Evolutionary conservation across 2,888 invertebrate genomes (phyloP).

Genomic region (Brachynemurus nebulosus): DNA sequence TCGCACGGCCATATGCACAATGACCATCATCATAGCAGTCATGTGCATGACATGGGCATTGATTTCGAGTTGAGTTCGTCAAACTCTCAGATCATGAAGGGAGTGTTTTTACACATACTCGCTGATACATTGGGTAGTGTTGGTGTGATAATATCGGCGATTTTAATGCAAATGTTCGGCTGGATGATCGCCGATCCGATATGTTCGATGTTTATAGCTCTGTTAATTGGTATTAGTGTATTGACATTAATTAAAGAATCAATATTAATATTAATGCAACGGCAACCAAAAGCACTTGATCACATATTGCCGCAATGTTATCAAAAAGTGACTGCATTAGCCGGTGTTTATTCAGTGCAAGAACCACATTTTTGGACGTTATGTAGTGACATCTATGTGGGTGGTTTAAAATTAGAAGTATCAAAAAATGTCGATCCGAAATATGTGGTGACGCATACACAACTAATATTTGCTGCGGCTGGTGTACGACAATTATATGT

Average conservation of each 20-base stretch:
- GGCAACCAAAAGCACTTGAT: constrained; percentile 76
- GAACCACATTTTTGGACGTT: constrained; percentile 98
- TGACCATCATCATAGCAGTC: constrained; percentile 31
- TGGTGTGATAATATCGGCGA: constrained; percentile 89
- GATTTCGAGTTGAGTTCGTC: constrained; percentile 36
- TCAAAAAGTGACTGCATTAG: constrained; percentile 75
- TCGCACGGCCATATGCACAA: constrained; percentile 34
- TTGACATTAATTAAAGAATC: constrained; percentile 76
- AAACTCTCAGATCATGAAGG: constrained; percentile 85
- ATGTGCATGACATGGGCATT: constrained; percentile 35
- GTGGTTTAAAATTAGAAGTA: constrained; percentile 91
- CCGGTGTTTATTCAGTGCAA: constrained; percentile 90
- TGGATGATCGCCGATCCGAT: constrained; percentile 99
- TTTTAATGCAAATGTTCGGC: constrained; percentile 87
- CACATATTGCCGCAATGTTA: constrained; percentile 74
- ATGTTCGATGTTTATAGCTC: constrained; percentile 92
- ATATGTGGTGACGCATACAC: constrained; percentile 84
- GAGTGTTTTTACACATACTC: constrained; percentile 90
- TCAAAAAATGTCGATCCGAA: constrained; percentile 82
- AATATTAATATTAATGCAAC: constrained; percentile 81
- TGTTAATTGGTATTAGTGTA: constrained; percentile 80
- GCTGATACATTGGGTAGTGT: constrained; percentile 95
- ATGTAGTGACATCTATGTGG: constrained; percentile 86
- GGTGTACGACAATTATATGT: constrained; percentile 87
- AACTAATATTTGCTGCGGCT: constrained; percentile 85